Base-by-base conservation (phyloP, 2,113 vertebrate species). In the Corvus moneduloides region DNA sequence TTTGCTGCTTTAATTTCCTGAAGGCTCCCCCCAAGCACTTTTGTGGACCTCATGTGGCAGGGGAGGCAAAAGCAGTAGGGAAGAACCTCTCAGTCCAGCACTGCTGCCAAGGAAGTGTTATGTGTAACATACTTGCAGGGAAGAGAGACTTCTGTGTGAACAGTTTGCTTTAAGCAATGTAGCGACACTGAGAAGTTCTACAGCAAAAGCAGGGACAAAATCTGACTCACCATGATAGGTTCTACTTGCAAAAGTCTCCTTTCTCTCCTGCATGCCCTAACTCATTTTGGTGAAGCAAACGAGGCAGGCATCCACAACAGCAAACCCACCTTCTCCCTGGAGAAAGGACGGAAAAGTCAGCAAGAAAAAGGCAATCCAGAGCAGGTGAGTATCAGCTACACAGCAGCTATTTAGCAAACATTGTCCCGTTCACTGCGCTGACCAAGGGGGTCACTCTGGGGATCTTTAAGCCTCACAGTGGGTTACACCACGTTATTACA, bases 161-260 rank as follows among this genome's bases (percentile, higher is more conserved):
- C 63, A 41, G 35, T 67, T 67, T 73, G 28, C 20, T 62, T 87
- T 71, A 58, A 91, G 23, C 33, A 43, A 55, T 22, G 14, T 10
- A 52, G 44, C 3, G 20, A 77, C 68, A 77, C 35, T 22, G 43
- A 59, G 59, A 87, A 87, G 35, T 49, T 59, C 43, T 26, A 28
- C 18, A 81, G 55, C 30, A 77, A 46, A 96, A 79, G 16, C 18
- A 80, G 46, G 19, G 26, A 73, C 35, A 83, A 84, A 91, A 59
- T 83, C 30, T 39, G 84, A 94, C 95, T 96, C 66, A 96, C 96
- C 96, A 97, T 96, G 83, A 64, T 90, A 86, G 62, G 39, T 49
- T 96, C 88, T 88, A 44, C 56, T 93, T 84, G 79, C 55, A 86
- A 44, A 80, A 77, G 63, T 44, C 44, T 84, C 61, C 48, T 11